Evolutionary conservation across 1,140 invertebrate genomes (phyloP), one percentile per base, ranked within the genome.

Genomic region (Macrotrachela quadricornifera): DNA sequence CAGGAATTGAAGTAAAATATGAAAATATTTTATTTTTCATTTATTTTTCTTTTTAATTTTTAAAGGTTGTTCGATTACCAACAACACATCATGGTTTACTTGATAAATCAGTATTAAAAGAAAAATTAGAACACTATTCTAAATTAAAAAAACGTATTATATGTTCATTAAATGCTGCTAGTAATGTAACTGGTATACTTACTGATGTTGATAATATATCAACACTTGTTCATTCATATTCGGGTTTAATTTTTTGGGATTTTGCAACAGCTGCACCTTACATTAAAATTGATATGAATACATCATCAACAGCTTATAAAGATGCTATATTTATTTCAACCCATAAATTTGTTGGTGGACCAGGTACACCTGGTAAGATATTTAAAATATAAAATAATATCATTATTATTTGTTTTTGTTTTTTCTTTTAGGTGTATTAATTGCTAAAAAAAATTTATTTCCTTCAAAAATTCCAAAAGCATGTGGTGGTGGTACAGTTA

Each of bases 281-380:
- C 60, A 72, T 80, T 0, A 72, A 75, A 37, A 76, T 90, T 56
- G 79, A 86, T 60, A 85, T 90, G 82, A 90, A 90, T 64, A 83
- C 85, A 6, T 46, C 48, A 45, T 46, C 48, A 14, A 17, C 41
- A 12, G 79, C 80, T 11, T 77, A 79, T 63, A 88, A 90, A 64
- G 86, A 91, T 71, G 85, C 83, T 1, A 75, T 90, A 46, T 87
- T 83, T 64, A 85, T 90, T 62, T 84, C 84, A 37, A 79, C 81
- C 38, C 84, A 87, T 69, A 88, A 88, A 65, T 87, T 90, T 66
- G 74, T 86, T 42, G 86, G 86, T 0, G 86, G 85, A 9, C 78
- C 83, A 0, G 82, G 85, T 61, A 84, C 83, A 13, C 83, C 85
- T 9, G 80, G 78, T 69, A 70, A 13, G 11, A n/a, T n/a, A n/a